Base-by-base conservation (phyloP, 2,888 invertebrate genomes). In the Sinodicranocentrus sp. region DNA sequence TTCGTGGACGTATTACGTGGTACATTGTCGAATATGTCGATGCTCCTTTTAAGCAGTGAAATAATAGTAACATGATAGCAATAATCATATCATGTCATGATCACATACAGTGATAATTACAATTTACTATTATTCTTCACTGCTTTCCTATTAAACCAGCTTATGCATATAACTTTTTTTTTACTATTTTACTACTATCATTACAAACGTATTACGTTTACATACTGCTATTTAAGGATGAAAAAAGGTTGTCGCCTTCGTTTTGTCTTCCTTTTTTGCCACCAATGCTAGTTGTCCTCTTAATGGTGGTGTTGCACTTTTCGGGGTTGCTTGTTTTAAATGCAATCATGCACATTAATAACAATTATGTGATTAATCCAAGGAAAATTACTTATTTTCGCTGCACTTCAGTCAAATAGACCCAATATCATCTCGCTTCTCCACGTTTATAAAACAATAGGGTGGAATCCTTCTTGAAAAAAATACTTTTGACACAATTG, bases 181-280 rank as follows among this genome's bases (percentile, higher is more conserved):
- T 13, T 48, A 13, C n/a, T 48, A 48, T 48, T 48, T 48, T 10
- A 48, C 8, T 23, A 57, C 21, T 5, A 10, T 23, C 57, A 57
- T 57, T 48, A 48, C 48, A 57, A 57, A 57, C 19, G 23, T 19
- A 21, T 57, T 19, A 23, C 57, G 23, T 65, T 75, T 61, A 73
- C 70, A 17, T 84, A 52, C 72, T 72, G 25, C 84, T 84, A 78
- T 84, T 84, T 78, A 84, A 78, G 78, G 84, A 78, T 73, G 72
- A 78, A 83, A 75, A 73, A 84, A 78, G 78, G 78, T 84, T 84
- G 84, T 84, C 84, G 84, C 84, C 78, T 73, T 84, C 84, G 78
- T 78, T 78, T 84, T 78, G 72, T 84, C 84, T 84, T 84, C 78
- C 84, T 84, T 84, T 84, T 78, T 52, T 70, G 70, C 3, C 61